phyloP scores from a whole-genome alignment of 2,113 vertebrate species.

The Hystrix cristata region DNA sequence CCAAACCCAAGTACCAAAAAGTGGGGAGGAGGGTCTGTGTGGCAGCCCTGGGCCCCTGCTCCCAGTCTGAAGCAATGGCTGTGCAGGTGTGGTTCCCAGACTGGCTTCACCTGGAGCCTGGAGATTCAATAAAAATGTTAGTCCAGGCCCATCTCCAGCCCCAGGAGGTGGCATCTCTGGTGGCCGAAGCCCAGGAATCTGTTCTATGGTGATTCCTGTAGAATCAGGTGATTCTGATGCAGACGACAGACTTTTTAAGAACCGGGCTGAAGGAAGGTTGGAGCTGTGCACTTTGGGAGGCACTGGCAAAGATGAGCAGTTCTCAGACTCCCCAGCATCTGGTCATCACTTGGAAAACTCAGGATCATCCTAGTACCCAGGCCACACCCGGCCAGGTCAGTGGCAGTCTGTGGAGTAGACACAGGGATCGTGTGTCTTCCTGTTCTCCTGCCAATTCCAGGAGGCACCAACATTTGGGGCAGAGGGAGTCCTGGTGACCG shows the following conservation, averaged over 20 bases:
- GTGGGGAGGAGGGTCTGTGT: not conserved
- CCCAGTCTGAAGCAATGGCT: not conserved
- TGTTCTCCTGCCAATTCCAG: not conserved
- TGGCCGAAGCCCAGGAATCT: rapidly evolving
- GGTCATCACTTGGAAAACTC: not conserved
- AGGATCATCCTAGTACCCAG: not conserved
- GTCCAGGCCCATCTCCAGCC: not conserved
- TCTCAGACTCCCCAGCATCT: not conserved
- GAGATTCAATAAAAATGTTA: not conserved
- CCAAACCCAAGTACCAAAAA: not conserved
- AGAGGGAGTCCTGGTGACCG: not conserved
- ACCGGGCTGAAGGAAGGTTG: not conserved
- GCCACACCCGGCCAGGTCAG: not conserved
- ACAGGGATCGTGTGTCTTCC: not conserved
- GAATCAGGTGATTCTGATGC: not conserved
- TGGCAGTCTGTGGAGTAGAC: not conserved
- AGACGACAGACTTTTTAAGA: not conserved
- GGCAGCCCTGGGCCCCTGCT: not conserved
- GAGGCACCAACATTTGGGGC: not conserved
- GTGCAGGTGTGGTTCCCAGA: not conserved
- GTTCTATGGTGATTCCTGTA: too few species aligned
- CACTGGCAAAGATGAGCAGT: too few species aligned
- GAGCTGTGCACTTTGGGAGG: not conserved
- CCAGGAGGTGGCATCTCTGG: not conserved
- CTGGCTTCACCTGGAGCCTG: not conserved